Conservation (phyloP, 1,140 invertebrate species). For the Holcopasites calliopsidis region DNA sequence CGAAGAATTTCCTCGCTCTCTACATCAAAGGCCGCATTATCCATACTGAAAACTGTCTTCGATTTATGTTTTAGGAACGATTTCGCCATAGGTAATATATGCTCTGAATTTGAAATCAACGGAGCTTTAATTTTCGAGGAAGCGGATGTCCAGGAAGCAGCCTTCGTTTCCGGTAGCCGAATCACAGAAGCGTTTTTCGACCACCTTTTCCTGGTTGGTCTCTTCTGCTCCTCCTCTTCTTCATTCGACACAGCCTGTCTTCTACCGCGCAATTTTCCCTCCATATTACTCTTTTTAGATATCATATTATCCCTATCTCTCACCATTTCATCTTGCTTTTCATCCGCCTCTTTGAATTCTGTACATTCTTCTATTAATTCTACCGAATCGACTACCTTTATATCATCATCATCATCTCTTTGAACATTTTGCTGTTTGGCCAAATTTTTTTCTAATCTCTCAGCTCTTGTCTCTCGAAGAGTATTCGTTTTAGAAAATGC, state of each 20-base stretch:
- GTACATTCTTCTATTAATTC: slow-evolving; percentile 67
- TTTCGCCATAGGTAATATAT: slow-evolving; percentile 61
- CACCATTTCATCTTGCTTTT: neutral
- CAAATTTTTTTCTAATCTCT: neutral
- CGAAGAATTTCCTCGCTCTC: slow-evolving; percentile 70
- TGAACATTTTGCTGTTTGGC: neutral
- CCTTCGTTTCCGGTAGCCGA: slow-evolving; percentile 45
- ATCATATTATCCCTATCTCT: neutral
- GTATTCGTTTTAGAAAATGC: slow-evolving; percentile 9
- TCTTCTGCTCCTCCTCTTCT: slow-evolving; percentile 35
- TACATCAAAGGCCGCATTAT: slow-evolving; percentile 68
- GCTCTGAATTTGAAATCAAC: neutral
- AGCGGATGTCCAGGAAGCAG: slow-evolving; percentile 1
- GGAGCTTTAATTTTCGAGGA: neutral
- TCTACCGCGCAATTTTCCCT: slow-evolving; percentile 33
- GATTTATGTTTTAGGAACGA: slow-evolving; percentile 19
- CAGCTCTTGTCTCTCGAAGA: neutral
- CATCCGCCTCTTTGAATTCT: slow-evolving; percentile 1
- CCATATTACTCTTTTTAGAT: neutral
- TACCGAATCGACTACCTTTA: slow-evolving; percentile 42
- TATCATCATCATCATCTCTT: slow-evolving; percentile 3
- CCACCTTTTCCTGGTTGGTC: slow-evolving; percentile 63
- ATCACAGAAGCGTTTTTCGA: slow-evolving; percentile 59
- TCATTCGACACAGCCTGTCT: slow-evolving; percentile 59
- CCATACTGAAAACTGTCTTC: slow-evolving; percentile 43